Conservation (phyloP, 2,888 invertebrate genomes). For the Sesia apiformis region DNA sequence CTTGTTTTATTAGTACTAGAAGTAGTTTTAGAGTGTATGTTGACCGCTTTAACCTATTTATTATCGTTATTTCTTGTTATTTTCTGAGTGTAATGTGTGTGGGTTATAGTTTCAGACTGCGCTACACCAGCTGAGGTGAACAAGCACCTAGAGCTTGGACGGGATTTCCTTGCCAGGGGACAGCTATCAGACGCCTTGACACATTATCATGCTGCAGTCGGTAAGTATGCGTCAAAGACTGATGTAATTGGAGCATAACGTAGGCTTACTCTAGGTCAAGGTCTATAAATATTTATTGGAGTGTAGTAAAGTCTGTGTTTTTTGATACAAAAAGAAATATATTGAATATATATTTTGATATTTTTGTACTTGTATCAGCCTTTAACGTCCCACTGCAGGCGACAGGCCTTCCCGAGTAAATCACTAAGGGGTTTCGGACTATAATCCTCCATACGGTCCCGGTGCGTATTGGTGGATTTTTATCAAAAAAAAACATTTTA, state of each 20-base stretch:
- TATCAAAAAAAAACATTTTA: too few species aligned
- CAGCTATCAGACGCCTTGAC: conserved; percentile 96
- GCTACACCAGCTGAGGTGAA: conserved; percentile 86
- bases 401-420: too few species aligned
- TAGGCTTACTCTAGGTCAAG: neutral
- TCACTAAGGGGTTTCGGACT: too few species aligned
- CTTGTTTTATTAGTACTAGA: conserved; percentile 79
- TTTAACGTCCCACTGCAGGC: too few species aligned
- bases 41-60: conserved; percentile 10
- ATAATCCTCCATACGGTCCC: too few species aligned
- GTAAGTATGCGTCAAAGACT: conserved; percentile 62
- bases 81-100: conserved; percentile 18
- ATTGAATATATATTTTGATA: too few species aligned
- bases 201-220: conserved; percentile 98
- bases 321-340: too few species aligned
- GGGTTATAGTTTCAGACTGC: conserved; percentile 80
- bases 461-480: too few species aligned
- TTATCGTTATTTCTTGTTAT: conserved; percentile 15
- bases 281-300: neutral
- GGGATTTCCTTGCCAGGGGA: conserved; percentile 91
- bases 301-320: too few species aligned
- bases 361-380: too few species aligned
- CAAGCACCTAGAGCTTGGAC: conserved; percentile 95
- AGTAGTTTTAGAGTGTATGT: conserved; percentile 78
- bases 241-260: neutral